A percentile compares a stretch with the other conserved stretches of the same genome.
These are phyloP conservation scores for Hololepta plana DNA, from an alignment of 2,888 invertebrate species.

Conservation along the genomic window DNA sequence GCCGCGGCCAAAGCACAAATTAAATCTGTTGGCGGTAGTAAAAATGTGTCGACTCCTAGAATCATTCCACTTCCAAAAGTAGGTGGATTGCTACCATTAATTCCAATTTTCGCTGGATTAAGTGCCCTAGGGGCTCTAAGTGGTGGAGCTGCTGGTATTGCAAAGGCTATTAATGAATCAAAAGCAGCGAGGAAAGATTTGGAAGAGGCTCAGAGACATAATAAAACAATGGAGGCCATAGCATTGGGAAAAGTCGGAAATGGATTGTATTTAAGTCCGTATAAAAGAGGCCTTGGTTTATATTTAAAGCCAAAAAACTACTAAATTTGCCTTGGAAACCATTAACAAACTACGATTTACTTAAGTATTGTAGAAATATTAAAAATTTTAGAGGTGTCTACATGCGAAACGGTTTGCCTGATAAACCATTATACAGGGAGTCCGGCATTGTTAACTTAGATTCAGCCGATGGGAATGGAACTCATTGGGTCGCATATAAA, in stretches of 20 bases:
- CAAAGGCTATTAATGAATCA: slow-evolving; percentile 14
- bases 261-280: slow-evolving; percentile 12
- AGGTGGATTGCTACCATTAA: slow-evolving; percentile 14
- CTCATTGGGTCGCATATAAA: slow-evolving; percentile 21
- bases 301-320: slow-evolving; percentile 12
- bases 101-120: slow-evolving; percentile 14
- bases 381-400: slow-evolving; percentile 15
- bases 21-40: slow-evolving; percentile 7
- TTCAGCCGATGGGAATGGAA: slow-evolving; percentile 12
- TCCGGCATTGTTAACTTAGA: slow-evolving; percentile 18
- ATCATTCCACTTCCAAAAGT: slow-evolving; percentile 9
- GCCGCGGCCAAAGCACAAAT: slow-evolving; percentile 5
- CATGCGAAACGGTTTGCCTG: slow-evolving; percentile 14
- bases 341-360: slow-evolving; percentile 12
- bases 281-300: slow-evolving; percentile 13
- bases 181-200: slow-evolving; percentile 11
- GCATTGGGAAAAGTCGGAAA: slow-evolving; percentile 14
- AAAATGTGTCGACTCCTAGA: slow-evolving; percentile 5
- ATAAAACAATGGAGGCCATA: slow-evolving; percentile 15
- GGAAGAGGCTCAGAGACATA: slow-evolving; percentile 14
- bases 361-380: slow-evolving; percentile 9
- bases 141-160: slow-evolving; percentile 13
- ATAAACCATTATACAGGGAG: slow-evolving; percentile 11
- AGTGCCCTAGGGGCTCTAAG: slow-evolving; percentile 12
- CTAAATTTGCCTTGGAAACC: slow-evolving; percentile 11